Percentiles rank a stretch among this genome's conserved stretches.
phyloP scores from a whole-genome alignment of 2,113 vertebrate genomes.

The Mobula hypostoma region DNA sequence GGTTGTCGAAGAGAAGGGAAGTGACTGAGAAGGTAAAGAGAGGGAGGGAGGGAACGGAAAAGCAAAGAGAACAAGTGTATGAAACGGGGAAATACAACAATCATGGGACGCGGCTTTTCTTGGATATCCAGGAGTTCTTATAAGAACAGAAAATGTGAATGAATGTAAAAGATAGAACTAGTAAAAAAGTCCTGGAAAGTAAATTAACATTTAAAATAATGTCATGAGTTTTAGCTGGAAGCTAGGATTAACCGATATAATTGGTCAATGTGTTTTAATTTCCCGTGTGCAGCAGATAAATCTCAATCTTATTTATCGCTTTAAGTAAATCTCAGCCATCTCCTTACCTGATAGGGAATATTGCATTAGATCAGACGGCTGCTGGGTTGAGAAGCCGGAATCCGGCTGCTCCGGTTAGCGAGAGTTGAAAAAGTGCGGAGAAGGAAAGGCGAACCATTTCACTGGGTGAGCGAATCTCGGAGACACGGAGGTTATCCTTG shows the following conservation, averaged over 20 bases:
- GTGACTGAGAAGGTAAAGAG: neutral
- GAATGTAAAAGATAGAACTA: neutral
- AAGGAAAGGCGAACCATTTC: constrained; percentile 1
- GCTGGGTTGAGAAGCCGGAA: neutral
- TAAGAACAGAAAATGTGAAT: neutral
- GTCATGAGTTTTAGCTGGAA: neutral
- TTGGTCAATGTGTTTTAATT: neutral
- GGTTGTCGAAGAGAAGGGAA: too few species aligned
- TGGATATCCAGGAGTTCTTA: neutral
- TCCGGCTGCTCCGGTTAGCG: neutral
- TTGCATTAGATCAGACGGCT: constrained; percentile 18
- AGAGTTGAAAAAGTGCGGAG: neutral
- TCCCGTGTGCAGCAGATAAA: neutral
- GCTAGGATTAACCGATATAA: neutral
- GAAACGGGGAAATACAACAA: too few species aligned
- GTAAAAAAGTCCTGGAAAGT: neutral
- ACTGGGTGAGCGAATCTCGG: neutral
- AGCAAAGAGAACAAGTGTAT: neutral
- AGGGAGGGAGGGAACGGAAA: neutral
- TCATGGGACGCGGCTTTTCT: neutral
- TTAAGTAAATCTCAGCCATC: neutral
- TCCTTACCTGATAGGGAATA: constrained; percentile 4
- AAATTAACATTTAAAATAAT: neutral
- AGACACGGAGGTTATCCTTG: neutral
- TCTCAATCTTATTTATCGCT: neutral